A percentile compares a stretch with the other conserved stretches of the same genome.
These are phyloP conservation scores for Batillaria attramentaria DNA, from an alignment of 1,140 invertebrate species.

Conservation along the genomic window DNA sequence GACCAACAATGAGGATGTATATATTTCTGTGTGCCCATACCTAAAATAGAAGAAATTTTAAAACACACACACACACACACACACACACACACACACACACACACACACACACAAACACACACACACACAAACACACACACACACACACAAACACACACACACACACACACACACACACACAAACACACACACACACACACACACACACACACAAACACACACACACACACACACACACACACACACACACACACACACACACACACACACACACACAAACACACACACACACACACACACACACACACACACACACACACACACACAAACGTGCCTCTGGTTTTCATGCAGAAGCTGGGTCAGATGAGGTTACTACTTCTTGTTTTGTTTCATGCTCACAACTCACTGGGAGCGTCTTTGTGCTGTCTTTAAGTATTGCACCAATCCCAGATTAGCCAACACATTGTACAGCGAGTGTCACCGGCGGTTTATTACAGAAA, in stretches of 20 bases:
- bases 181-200: neutral
- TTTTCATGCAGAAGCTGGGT: neutral
- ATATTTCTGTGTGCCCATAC: neutral
- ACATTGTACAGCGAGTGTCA: neutral
- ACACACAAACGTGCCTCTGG: neutral
- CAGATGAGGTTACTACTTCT: too few species aligned
- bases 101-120: neutral
- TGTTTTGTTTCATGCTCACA: too few species aligned
- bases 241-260: conserved; percentile 11
- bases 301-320: neutral
- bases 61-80: neutral
- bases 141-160: neutral
- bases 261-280: neutral
- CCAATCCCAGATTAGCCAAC: neutral
- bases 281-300: neutral
- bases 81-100: neutral
- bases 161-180: neutral
- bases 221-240: neutral
- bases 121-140: neutral
- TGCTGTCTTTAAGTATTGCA: neutral
- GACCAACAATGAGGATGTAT: neutral
- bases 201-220: neutral
- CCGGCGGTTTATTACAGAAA: neutral
- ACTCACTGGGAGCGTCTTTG: too few species aligned
- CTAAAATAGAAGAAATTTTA: conserved; percentile 25